Conservation (phyloP, 2,113 vertebrate species). For the Rutilus rutilus region DNA sequence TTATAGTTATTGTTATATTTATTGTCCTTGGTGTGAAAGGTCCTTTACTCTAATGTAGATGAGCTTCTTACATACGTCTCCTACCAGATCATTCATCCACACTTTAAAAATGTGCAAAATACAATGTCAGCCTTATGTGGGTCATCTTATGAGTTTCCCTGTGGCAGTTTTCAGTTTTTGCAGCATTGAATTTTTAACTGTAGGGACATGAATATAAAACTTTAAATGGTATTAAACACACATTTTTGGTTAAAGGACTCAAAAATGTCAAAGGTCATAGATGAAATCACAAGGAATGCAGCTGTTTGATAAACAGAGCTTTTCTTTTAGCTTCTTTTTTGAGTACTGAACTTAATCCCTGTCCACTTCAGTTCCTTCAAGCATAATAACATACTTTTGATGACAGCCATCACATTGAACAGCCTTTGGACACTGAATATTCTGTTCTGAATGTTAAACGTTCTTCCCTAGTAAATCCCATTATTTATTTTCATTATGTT, state of each 20-base stretch:
- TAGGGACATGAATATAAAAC: not conserved
- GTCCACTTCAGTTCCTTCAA: not conserved
- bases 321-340: not conserved
- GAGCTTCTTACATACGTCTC: conserved; percentile 4
- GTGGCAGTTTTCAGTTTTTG: conserved; percentile 11
- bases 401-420: conserved; percentile 11
- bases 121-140: conserved; percentile 6
- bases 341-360: not conserved
- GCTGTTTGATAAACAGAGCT: not conserved
- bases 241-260: not conserved
- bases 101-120: not conserved
- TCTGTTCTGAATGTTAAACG: conserved; percentile 34
- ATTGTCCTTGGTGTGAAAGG: not conserved
- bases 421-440: conserved; percentile 19
- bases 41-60: conserved; percentile 8
- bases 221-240: not conserved
- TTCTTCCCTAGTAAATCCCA: conserved; percentile 4
- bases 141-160: conserved; percentile 17
- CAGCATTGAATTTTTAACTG: not conserved
- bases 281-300: not conserved
- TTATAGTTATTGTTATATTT: not conserved
- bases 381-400: not conserved
- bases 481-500: conserved; percentile 36
- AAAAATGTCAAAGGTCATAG: not conserved
- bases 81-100: not conserved